Conservation (phyloP, 2,888 invertebrate species). For the Agrenia bidenticulata region DNA sequence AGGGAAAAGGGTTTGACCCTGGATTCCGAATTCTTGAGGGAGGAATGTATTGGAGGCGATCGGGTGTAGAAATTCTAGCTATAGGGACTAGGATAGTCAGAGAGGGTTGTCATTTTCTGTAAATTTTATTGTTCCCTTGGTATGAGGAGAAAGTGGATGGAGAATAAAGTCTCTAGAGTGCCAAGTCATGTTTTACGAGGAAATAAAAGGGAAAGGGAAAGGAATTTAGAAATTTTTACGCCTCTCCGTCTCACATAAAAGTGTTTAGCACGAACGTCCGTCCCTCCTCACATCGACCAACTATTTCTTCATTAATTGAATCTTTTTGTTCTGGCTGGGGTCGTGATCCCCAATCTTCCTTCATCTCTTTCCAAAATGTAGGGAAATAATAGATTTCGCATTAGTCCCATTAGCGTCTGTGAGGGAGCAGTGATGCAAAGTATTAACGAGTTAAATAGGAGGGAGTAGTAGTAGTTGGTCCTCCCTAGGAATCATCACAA, state of each 20-base stretch:
- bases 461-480: too few species aligned
- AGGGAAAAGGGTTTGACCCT: too few species aligned
- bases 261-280: slow-evolving; percentile 33
- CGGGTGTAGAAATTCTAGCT: too few species aligned
- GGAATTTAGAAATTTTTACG: slow-evolving; percentile 44
- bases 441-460: too few species aligned
- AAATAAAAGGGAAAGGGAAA: slow-evolving; percentile 40
- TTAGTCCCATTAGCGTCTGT: too few species aligned
- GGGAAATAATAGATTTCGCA: slow-evolving; percentile 14
- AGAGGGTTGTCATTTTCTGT: slow-evolving; percentile 33
- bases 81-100: slow-evolving; percentile 3
- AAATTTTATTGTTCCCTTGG: slow-evolving; percentile 39
- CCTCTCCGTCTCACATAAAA: slow-evolving; percentile 31
- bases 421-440: too few species aligned
- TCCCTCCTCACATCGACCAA: slow-evolving; percentile 9
- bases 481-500: too few species aligned
- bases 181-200: slow-evolving; percentile 43
- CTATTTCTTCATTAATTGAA: slow-evolving; percentile 42
- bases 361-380: too few species aligned
- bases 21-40: too few species aligned
- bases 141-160: too few species aligned
- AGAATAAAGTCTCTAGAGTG: slow-evolving; percentile 42
- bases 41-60: too few species aligned
- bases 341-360: not conserved
- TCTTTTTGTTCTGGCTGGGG: slow-evolving; percentile 29